Evolutionary conservation across 2,797 vertebrate species (phyloP).

Genomic region (Anguilla anguilla): DNA sequence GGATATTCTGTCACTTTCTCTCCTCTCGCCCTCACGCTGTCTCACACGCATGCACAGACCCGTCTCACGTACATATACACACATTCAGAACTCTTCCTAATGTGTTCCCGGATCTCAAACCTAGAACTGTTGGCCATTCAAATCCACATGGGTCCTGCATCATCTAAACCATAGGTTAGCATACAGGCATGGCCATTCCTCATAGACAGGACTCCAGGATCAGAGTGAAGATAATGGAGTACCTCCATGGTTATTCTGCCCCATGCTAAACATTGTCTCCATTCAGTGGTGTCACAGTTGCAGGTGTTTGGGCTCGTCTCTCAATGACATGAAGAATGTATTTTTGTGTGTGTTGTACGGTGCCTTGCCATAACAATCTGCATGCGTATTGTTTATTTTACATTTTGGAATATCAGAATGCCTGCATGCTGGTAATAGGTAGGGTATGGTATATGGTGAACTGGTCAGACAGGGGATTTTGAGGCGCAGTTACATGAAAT

Average conservation of each 20-base stretch:
- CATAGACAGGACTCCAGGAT: neutral
- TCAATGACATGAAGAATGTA: neutral
- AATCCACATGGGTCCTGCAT: neutral
- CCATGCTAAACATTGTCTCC: neutral
- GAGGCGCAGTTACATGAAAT: conserved; percentile 6
- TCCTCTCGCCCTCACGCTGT: neutral
- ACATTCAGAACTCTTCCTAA: neutral
- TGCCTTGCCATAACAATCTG: neutral
- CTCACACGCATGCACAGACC: neutral
- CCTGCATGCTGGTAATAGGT: neutral
- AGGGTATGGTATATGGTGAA: neutral
- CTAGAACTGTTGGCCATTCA: neutral
- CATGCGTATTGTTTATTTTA: neutral
- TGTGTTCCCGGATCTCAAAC: neutral
- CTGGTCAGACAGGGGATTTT: neutral
- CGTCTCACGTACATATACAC: neutral
- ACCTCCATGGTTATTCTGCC: neutral
- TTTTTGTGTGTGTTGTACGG: neutral
- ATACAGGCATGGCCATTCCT: neutral
- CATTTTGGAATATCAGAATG: neutral
- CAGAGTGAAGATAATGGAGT: neutral
- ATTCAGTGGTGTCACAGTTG: neutral
- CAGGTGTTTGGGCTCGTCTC: neutral
- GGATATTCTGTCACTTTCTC: neutral
- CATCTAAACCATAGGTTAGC: neutral